Evolutionary conservation across 2,888 invertebrate genomes (phyloP).

Genomic region (Dione juno): DNA sequence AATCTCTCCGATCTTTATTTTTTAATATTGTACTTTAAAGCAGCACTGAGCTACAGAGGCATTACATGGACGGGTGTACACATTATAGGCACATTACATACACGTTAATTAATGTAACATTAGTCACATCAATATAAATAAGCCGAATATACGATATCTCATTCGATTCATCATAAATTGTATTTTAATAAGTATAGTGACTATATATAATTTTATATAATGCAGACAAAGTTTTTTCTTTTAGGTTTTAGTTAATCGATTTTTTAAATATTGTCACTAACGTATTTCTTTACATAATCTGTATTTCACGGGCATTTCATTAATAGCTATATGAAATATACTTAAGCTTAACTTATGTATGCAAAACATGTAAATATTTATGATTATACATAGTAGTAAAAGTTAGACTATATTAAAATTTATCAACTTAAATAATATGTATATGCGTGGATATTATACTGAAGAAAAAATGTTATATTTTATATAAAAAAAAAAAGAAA

Average conservation of each 20-base stretch:
- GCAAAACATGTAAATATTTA: constrained; percentile 18
- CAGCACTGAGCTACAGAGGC: constrained; percentile 29
- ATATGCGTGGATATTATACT: background rate
- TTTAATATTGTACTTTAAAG: background rate
- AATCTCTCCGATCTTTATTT: background rate
- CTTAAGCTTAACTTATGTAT: constrained; percentile 14
- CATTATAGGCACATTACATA: constrained; percentile 28
- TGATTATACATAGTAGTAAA: constrained; percentile 16
- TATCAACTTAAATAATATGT: constrained; percentile 14
- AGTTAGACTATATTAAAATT: constrained; percentile 21
- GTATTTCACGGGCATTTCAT: constrained; percentile 11
- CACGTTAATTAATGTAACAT: constrained; percentile 14
- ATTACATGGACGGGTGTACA: constrained; percentile 32
- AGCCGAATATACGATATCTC: constrained; percentile 23
- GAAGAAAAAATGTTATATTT: no score
- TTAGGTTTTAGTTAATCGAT: background rate
- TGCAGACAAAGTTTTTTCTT: background rate
- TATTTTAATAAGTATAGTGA: background rate
- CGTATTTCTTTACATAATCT: constrained; percentile 9
- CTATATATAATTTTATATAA: background rate
- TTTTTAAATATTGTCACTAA: background rate
- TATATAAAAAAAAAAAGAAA: no score
- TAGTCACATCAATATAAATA: background rate
- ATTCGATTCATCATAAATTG: background rate
- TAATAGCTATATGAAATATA: constrained; percentile 2